phyloP scores from a whole-genome alignment of 1,140 invertebrate species.

The Eupristina koningsbergeri region DNA sequence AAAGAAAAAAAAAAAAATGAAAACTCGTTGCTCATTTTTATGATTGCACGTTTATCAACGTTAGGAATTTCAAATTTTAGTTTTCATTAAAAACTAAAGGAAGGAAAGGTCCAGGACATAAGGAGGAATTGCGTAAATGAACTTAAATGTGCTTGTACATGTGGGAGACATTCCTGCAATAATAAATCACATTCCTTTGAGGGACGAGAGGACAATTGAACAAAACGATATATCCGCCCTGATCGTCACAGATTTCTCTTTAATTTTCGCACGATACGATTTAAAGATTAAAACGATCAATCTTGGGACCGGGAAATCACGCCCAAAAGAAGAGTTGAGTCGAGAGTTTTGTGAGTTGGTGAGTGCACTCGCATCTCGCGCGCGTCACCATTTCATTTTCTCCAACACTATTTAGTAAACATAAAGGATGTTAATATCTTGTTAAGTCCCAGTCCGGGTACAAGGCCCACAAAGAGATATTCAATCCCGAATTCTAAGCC shows the following conservation, averaged over 20 bases:
- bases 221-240: background rate
- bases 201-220: background rate
- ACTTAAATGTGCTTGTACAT: too few species aligned
- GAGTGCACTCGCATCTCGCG: background rate
- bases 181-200: too few species aligned
- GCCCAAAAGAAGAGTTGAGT: background rate
- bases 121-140: too few species aligned
- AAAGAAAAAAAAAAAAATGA: too few species aligned
- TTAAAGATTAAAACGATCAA: background rate
- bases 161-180: too few species aligned
- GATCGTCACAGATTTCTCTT: background rate
- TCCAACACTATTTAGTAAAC: background rate
- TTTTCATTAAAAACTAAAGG: too few species aligned
- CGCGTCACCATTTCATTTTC: background rate
- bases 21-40: too few species aligned
- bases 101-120: too few species aligned
- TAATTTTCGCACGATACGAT: background rate
- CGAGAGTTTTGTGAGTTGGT: background rate
- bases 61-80: too few species aligned
- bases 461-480: conserved; percentile 1
- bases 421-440: conserved; percentile 25
- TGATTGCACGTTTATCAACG: too few species aligned
- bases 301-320: background rate
- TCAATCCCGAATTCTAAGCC: conserved; percentile 10
- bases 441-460: background rate